Base-by-base conservation (phyloP, 2,113 vertebrate species). In the Pachypanchax playfairii region DNA sequence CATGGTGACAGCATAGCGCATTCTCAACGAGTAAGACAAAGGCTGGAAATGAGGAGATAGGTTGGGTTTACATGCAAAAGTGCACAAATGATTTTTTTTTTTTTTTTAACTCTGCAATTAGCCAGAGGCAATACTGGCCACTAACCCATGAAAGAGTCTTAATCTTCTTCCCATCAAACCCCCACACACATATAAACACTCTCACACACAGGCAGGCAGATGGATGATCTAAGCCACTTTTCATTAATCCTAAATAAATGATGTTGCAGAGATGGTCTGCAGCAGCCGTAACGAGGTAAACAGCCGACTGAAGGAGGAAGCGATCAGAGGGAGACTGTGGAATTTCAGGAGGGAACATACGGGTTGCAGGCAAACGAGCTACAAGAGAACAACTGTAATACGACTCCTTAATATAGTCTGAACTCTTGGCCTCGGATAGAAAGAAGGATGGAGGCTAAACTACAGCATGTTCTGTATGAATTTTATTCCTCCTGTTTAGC, bases 171-270 rank as follows among this genome's bases (percentile, higher is more conserved):
- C 62, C 61, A 43, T 33, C 60, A 73, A 20, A 44, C n/a, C n/a
- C n/a, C n/a, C n/a, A n/a, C 20, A 22, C 62, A 68, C 39, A 25
- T 33, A 55, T 47, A 70, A 25, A 39, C 29, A 38, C 55, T 52
- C 39, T 15, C 46, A 59, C 49, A 58, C 41, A 71, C 38, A 65
- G 55, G 25, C 49, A 62, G 56, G 31, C 63, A 55, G 64, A 59
- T 70, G 48, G 52, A 33, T 42, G 22, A 24, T 39, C 72, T 68
- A 71, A 79, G 79, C 79, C 68, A 81, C 83, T 83, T 87, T 83
- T 79, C 79, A 84, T 71, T 80, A 84, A 86, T 87, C 74, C 68
- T 84, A 65, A 87, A 87, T 87, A 89, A 89, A 84, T 86, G 55
- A 87, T 86, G 77, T 47, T 0, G 70, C 43, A 29, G 55, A 75